Base-by-base conservation (phyloP, 1,140 invertebrate species). In the Listronotus bonariensis region DNA sequence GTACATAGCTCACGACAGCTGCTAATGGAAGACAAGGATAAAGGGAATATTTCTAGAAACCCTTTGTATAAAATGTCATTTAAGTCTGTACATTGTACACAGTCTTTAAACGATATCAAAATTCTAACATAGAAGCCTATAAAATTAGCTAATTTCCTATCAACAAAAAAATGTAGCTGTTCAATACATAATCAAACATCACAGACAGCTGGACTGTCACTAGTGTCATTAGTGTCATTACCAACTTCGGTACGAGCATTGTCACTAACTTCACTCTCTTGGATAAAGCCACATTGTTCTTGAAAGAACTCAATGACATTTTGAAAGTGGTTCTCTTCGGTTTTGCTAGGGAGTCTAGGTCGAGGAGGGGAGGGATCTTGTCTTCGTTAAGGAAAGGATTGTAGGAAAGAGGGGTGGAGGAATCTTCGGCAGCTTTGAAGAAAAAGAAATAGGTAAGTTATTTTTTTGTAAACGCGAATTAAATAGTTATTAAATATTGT, bases 351-450 rank as follows among this genome's bases (percentile, higher is more conserved):
- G 72, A 72, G 49, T 72, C 71, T 18, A 71, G 42, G 56, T 70
- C 70, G 34, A 77, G 57, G 68, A 77, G 76, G 65, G 77, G 71
- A 67, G 72, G 79, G 67, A 74, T 55, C 72, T 74, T 76, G 78
- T 80, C 76, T 49, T 84, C 82, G 64, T 80, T 78, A 68, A 82
- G 80, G 71, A 84, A 84, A 41, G 82, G 82, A 79, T 83, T 84
- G 66, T 80, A 81, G 74, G 81, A 79, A 71, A 76, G 55, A 56
- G 68, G 61, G 18, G 42, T 52, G 17, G 43, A 59, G 55, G 62
- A 70, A 54, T 72, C 76, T 68, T 76, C 79, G 80, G 86, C 85
- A 85, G 87, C 86, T 88, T 88, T 86, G 8, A 85, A 77, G 82
- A 82, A 80, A 52, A 62, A 60, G 15, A 52, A 12, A 14, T 20